Evolutionary conservation across 2,113 vertebrate species (phyloP).

Genomic region (Larimichthys polyactis): DNA sequence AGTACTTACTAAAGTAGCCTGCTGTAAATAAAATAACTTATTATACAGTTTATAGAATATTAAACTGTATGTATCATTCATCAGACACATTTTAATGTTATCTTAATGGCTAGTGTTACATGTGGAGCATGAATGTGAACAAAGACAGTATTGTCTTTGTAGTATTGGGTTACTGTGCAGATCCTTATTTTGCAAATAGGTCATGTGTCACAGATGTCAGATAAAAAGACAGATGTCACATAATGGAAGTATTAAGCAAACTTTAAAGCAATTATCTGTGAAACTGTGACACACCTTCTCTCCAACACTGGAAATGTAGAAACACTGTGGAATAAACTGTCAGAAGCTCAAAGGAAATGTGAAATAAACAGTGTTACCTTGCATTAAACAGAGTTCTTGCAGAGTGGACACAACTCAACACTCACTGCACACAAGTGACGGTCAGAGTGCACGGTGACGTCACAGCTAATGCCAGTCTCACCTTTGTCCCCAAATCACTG

Average conservation of each 20-base stretch:
- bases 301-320: neutral
- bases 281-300: too few relatives aligned
- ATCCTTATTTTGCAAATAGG: neutral
- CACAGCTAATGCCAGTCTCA: slow-evolving; percentile 26
- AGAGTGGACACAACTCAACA: slow-evolving; percentile 4
- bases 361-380: slow-evolving; percentile 50
- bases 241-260: neutral
- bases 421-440: neutral
- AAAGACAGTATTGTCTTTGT: too few relatives aligned
- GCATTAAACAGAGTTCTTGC: neutral
- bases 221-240: too few relatives aligned
- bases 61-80: neutral
- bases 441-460: slow-evolving; percentile 13
- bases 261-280: neutral
- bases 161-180: neutral
- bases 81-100: neutral
- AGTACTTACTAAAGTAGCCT: neutral
- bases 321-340: neutral
- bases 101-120: neutral
- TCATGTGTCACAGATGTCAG: neutral
- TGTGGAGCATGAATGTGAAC: neutral
- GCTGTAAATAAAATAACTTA: too few relatives aligned
- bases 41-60: too few relatives aligned
- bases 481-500: neutral
- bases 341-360: neutral